Evolutionary conservation across 1,140 invertebrate species (phyloP), one percentile per base, ranked within the genome.

Genomic region (Protaetia brevitarsis): DNA sequence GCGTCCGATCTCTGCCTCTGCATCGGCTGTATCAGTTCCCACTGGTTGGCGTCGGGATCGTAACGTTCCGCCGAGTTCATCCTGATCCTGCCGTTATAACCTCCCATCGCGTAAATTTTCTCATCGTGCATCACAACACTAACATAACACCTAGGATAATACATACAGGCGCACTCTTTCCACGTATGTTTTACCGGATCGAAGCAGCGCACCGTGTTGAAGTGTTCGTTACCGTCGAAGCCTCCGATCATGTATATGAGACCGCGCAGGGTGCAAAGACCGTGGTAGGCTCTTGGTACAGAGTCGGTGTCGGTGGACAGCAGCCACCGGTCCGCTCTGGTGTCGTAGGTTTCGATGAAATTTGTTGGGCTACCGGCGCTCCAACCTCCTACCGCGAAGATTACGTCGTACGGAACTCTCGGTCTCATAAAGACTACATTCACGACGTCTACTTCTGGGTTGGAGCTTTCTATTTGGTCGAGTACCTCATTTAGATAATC

Each of bases 11-110:
- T 79, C 68, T 87, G 87, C 65, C 86, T 82, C 67, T 89, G 86
- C 94, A 96, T 95, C 0, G 88, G 83, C 0, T 87, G 82, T 21
- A 96, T 88, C 65, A 92, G 81, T 16, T 91, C 89, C 94, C 94
- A 96, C 74, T 91, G 89, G 72, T 91, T 88, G 63, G 82, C 84
- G 13, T 81, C 78, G 1, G 88, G 87, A 71, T 89, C 86, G 77
- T 89, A 92, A 23, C 86, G 79, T 74, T 91, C 89, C 0, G 84
- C 88, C 1, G 88, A 89, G 68, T 83, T 89, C 78, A 94, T 85
- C 10, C 92, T 84, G 64, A 87, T 86, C 67, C 89, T 87, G 11
- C 93, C 92, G 79, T 95, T 92, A 78, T 92, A 95, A 1, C 94
- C 94, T 10, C 93, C 92, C 78, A 95, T 88, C 0, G 92, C 91